Evolutionary conservation across 2,888 invertebrate species (phyloP), one percentile per base, ranked within the genome.

Genomic region (Slavum lentiscoides): DNA sequence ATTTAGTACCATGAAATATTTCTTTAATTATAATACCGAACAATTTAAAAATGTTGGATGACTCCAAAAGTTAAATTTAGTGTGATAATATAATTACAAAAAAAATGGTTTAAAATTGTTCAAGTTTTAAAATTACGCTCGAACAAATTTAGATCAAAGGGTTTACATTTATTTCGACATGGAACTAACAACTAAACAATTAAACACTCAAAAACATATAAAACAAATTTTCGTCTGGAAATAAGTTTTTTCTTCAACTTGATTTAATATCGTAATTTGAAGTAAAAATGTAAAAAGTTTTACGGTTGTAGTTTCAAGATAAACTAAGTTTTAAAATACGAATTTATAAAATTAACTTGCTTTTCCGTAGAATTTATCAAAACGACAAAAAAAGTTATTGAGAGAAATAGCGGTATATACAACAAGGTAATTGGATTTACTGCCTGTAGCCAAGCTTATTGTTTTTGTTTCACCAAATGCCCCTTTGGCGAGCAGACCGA

Each of bases 401-500:
- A 75, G 39, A 75, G 43, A 75, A 75, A 75, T 39, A 66, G 39
- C 15, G 19, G 39, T 43, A 43, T 66, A 21, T 53, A 75, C 66
- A 19, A 58, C 55, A 13, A 58, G 21, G 66, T 75, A 75, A 75
- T 75, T 75, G 74, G 66, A 75, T 75, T 75, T 55, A 67, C 74
- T 67, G 66, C 58, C 21, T 66, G 11, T 21, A 58, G 74, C 58
- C 13, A n/a, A 67, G 66, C 74, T 74, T 75, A 67, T 66, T 75
- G 74, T 75, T 67, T 75, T 15, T 53, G 62, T 74, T 75, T 58
- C 37, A 21, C 15, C 53, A 19, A 58, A 66, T n/a, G 58, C 43
- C 66, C 58, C 66, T 39, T 53, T n/a, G 74, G 23, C 11, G 39
- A 49, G 13, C 11, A 30, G 37, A 64, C 37, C 55, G 37, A 21